phyloP scores from a whole-genome alignment of 2,113 vertebrate species.

The Brachypodius melanocephalos region DNA sequence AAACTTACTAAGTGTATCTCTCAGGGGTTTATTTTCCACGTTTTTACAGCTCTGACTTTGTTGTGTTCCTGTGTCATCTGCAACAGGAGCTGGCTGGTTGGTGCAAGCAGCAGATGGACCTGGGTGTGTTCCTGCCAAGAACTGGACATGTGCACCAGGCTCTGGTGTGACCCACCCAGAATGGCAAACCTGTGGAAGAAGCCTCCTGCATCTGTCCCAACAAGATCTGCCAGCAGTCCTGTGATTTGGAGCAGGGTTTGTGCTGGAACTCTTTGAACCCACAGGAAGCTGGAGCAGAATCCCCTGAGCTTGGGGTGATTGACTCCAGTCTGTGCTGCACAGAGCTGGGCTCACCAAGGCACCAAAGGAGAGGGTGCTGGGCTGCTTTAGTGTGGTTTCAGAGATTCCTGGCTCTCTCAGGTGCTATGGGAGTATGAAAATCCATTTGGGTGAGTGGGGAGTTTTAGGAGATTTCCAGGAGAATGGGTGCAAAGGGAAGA shows the following conservation, averaged over 20 bases:
- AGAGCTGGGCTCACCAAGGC: not conserved
- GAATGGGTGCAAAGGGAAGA: not conserved
- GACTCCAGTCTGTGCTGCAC: not conserved
- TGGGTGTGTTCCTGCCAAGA: slow-evolving; percentile 40
- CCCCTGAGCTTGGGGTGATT: not conserved
- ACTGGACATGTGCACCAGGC: not conserved
- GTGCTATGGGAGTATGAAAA: not conserved
- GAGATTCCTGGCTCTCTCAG: not conserved
- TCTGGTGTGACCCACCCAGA: not conserved
- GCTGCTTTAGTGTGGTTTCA: not conserved
- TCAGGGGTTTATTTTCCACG: not conserved
- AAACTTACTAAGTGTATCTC: not conserved
- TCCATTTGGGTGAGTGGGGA: not conserved
- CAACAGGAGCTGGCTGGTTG: slow-evolving; percentile 16
- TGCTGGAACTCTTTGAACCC: not conserved
- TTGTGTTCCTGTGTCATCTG: not conserved
- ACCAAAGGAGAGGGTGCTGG: accelerated
- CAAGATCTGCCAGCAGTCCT: not conserved
- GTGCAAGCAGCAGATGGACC: slow-evolving; percentile 62
- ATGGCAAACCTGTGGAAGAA: not conserved
- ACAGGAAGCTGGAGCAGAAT: not conserved
- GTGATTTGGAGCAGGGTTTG: not conserved
- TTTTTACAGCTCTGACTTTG: not conserved
- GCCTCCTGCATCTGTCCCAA: slow-evolving; percentile 7
- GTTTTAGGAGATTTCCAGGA: not conserved